A percentile compares a stretch with the other conserved stretches of the same genome.
Evolutionary conservation across 2,797 vertebrate genomes (phyloP).

Genomic region (Pempheris klunzingeri): DNA sequence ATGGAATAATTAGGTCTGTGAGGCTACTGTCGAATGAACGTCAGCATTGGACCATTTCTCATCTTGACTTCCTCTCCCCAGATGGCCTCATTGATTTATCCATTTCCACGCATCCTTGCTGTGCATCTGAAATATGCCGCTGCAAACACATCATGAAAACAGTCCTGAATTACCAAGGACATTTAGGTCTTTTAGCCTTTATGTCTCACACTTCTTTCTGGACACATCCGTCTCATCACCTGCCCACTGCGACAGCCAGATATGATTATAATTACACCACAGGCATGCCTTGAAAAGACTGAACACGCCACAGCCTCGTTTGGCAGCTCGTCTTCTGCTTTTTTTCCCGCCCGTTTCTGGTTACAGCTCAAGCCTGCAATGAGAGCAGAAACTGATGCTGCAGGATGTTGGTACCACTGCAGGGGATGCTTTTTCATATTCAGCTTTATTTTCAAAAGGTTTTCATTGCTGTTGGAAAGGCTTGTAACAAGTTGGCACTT

Average conservation of each 20-base stretch:
- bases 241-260: conserved; percentile 50
- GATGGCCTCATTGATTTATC: conserved; percentile 80
- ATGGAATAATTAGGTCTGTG: conserved; percentile 76
- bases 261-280: conserved; percentile 59
- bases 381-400: conserved; percentile 60
- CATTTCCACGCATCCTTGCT: conserved; percentile 71
- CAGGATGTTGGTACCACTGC: conserved; percentile 55
- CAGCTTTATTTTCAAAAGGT: conserved; percentile 66
- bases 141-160: conserved; percentile 61
- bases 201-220: conserved; percentile 23
- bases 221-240: conserved; percentile 58
- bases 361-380: conserved; percentile 35
- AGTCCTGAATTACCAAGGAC: conserved; percentile 48
- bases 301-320: conserved; percentile 12
- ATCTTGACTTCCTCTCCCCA: conserved; percentile 75
- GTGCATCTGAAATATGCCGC: conserved; percentile 73
- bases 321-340: conserved; percentile 4
- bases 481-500: conserved; percentile 49
- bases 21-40: conserved; percentile 68
- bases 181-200: conserved; percentile 32
- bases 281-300: conserved; percentile 28
- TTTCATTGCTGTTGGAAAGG: conserved; percentile 52
- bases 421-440: conserved; percentile 55
- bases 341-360: conserved; percentile 35
- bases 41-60: conserved; percentile 71